phyloP scores from a whole-genome alignment of 2,888 invertebrate species.

The Chloromyia formosa region DNA sequence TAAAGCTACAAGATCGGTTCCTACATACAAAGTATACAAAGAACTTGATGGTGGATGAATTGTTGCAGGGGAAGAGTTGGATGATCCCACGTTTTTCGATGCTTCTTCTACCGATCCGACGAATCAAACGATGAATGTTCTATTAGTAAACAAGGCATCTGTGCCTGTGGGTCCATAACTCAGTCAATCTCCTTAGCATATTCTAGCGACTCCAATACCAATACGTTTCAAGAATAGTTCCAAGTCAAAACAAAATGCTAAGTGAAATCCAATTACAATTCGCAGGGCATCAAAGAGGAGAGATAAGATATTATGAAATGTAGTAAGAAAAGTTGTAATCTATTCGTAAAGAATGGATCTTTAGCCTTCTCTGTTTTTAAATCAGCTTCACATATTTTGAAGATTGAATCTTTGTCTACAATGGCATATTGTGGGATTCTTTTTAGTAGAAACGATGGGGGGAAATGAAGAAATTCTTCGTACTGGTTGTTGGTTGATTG shows the following conservation, averaged over 20 bases:
- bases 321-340: neutral
- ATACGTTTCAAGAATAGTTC: neutral
- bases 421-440: no score
- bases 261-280: neutral
- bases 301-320: neutral
- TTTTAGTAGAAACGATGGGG: neutral
- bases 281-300: neutral
- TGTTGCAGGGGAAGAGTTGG: no score
- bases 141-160: neutral
- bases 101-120: neutral
- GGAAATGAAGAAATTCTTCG: neutral
- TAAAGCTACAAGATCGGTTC: no score
- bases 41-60: no score
- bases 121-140: neutral
- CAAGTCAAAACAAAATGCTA: neutral
- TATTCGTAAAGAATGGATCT: neutral
- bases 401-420: neutral
- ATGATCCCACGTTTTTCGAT: neutral
- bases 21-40: no score
- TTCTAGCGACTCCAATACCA: neutral
- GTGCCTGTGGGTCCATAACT: no score
- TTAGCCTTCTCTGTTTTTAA: neutral
- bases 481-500: neutral
- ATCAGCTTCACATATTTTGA: neutral
- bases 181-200: no score